A percentile compares a stretch with the other conserved stretches of the same genome.
Evolutionary conservation across 2,888 invertebrate genomes (phyloP).

Genomic region (Eledone cirrhosa): DNA sequence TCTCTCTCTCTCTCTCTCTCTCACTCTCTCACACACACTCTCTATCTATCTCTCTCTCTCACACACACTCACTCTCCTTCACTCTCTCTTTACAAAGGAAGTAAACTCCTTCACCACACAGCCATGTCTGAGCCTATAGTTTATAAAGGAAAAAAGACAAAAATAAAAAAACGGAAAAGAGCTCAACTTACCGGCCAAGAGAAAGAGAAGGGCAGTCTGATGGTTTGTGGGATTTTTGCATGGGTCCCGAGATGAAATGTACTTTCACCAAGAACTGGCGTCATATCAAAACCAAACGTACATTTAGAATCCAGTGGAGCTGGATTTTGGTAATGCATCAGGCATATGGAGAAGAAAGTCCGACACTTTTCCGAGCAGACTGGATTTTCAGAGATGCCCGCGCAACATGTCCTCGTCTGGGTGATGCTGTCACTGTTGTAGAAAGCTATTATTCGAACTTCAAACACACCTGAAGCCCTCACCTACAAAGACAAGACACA

Average conservation of each 20-base stretch:
- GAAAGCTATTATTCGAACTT: slow-evolving; percentile 45
- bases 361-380: slow-evolving; percentile 45
- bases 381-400: slow-evolving; percentile 36
- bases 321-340: slow-evolving; percentile 92
- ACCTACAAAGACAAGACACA: slow-evolving; percentile 39
- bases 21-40: no score
- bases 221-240: slow-evolving; percentile 31
- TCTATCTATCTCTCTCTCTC: no score
- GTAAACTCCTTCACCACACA: no score
- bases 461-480: slow-evolving; percentile 46
- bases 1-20: no score
- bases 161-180: not conserved
- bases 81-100: no score
- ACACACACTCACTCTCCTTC: no score
- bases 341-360: slow-evolving; percentile 74
- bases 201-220: slow-evolving; percentile 46
- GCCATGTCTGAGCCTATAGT: no score
- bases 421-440: slow-evolving; percentile 48
- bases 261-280: slow-evolving; percentile 75
- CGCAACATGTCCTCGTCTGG: slow-evolving; percentile 46
- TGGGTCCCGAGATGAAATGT: slow-evolving; percentile 38
- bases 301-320: slow-evolving; percentile 77
- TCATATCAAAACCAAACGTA: slow-evolving; percentile 90
- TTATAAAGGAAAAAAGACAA: no score
- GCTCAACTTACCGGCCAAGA: slow-evolving; percentile 51